Conservation (phyloP, 1,140 invertebrate species). For the Lepidostoma basale region DNA sequence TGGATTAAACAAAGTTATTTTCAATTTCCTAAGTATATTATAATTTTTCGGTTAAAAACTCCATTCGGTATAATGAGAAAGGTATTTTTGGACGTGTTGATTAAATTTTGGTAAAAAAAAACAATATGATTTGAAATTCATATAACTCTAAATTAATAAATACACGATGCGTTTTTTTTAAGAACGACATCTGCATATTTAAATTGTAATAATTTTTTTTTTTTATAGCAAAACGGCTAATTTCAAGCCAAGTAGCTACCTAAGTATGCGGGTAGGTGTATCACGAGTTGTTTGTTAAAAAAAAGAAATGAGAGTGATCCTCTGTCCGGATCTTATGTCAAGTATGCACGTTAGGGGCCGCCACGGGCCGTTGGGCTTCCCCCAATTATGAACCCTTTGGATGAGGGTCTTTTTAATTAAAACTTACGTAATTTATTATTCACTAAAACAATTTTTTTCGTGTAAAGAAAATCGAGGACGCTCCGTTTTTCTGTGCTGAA, state of each 20-base stretch:
- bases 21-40: too few relatives aligned
- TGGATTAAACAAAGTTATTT: too few relatives aligned
- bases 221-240: background rate
- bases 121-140: too few relatives aligned
- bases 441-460: background rate
- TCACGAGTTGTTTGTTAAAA: background rate
- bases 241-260: background rate
- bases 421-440: constrained; percentile 24
- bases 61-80: too few relatives aligned
- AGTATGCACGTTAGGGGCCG: constrained; percentile 11
- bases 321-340: constrained; percentile 17
- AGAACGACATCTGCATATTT: too few relatives aligned
- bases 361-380: background rate
- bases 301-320: background rate
- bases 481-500: background rate
- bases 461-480: background rate
- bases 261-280: too few relatives aligned
- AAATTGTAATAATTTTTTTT: too few relatives aligned
- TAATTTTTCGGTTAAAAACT: too few relatives aligned
- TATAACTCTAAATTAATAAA: too few relatives aligned
- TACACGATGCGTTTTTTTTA: too few relatives aligned
- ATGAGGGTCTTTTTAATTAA: constrained; percentile 26
- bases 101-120: too few relatives aligned
- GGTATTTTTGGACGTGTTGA: too few relatives aligned
- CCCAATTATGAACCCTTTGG: constrained; percentile 13